Evolutionary conservation across 2,888 invertebrate genomes (phyloP).

Genomic region (Eudasyphora cyanicolor): DNA sequence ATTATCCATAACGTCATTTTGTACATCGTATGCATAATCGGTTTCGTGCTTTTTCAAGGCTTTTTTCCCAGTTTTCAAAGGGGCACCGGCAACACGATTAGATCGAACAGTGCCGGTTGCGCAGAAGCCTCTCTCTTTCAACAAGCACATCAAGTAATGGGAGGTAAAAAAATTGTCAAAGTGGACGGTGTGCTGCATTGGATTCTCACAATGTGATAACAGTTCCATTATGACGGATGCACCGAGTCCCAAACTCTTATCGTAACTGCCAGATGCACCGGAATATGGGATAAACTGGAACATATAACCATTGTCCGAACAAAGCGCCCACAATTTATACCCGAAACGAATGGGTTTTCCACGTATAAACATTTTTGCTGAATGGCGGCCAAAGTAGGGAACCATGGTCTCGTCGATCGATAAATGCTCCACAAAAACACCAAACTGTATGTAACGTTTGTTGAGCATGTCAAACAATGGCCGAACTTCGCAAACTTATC

Average conservation of each 20-base stretch:
- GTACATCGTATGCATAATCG: neutral
- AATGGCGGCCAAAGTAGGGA: constrained; percentile 7
- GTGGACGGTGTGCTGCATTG: neutral
- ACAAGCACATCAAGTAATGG: no score
- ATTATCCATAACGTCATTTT: no score
- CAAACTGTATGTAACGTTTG: no score
- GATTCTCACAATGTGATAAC: constrained; percentile 21
- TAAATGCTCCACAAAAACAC: no score
- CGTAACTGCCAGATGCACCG: constrained; percentile 7
- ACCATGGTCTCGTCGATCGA: neutral
- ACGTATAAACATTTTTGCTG: neutral
- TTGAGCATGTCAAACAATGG: no score
- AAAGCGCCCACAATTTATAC: constrained; percentile 6
- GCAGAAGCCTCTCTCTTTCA: no score
- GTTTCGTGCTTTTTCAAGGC: neutral
- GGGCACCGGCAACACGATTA: no score
- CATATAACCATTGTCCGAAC: neutral
- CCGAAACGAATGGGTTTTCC: neutral
- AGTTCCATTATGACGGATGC: constrained; percentile 18
- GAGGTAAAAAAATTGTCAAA: constrained; percentile 5
- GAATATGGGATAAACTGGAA: no score
- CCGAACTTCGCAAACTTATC: no score
- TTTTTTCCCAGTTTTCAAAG: neutral
- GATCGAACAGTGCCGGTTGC: no score
- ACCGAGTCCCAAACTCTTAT: constrained; percentile 25